Evolutionary conservation across 2,888 invertebrate species (phyloP).

Genomic region (Hermodice carunculata): DNA sequence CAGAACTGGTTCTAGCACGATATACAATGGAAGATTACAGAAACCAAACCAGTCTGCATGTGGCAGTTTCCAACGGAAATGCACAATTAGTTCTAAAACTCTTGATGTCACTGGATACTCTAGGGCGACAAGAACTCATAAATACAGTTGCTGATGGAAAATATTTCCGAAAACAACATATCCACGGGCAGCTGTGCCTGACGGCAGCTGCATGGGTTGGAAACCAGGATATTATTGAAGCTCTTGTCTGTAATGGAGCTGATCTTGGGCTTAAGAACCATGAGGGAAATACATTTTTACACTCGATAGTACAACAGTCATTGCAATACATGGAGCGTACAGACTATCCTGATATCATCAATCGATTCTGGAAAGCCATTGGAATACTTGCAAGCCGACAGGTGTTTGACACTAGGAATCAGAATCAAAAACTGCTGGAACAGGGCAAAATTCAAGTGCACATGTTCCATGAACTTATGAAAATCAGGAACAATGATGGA

Average conservation of each 20-base stretch:
- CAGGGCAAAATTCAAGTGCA: constrained; percentile 32
- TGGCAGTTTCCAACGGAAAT: constrained; percentile 43
- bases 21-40: constrained; percentile 40
- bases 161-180: constrained; percentile 37
- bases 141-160: constrained; percentile 42
- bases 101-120: constrained; percentile 26
- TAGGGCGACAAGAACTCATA: constrained; percentile 25
- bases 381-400: constrained; percentile 32
- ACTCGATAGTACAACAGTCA: constrained; percentile 39
- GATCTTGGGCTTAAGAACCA: constrained; percentile 33
- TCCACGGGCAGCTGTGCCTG: constrained; percentile 38
- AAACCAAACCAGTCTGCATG: constrained; percentile 42
- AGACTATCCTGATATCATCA: constrained; percentile 32
- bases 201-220: constrained; percentile 45
- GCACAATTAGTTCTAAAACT: constrained; percentile 33
- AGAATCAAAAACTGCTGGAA: constrained; percentile 34
- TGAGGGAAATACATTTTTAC: constrained; percentile 39
- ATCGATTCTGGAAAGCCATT: constrained; percentile 35
- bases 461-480: constrained; percentile 34
- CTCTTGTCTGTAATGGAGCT: constrained; percentile 39
- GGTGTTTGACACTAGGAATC: constrained; percentile 32
- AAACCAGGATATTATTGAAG: constrained; percentile 39
- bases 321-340: constrained; percentile 22
- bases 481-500: constrained; percentile 40
- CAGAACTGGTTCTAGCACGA: constrained; percentile 38